A percentile compares a stretch with the other conserved stretches of the same genome.
Conservation (phyloP, 2,797 vertebrate species). For the Phoeniculus purpureus region DNA sequence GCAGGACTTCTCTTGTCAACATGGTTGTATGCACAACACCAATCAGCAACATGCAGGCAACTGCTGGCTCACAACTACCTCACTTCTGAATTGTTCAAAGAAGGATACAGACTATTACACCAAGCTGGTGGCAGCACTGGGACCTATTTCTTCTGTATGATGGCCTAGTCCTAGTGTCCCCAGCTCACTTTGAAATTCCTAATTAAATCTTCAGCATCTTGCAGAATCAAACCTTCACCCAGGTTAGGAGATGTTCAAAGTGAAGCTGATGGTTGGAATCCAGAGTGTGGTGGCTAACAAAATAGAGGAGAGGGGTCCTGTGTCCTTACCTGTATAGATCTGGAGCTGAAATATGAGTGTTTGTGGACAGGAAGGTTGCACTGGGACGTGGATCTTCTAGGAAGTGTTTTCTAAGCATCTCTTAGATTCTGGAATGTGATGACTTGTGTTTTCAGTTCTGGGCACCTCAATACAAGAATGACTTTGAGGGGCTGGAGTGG, state of each 20-base stretch:
- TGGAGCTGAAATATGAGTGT: neutral
- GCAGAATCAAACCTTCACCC: neutral
- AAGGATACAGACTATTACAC: neutral
- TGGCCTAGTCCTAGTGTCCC: neutral
- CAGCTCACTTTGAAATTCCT: neutral
- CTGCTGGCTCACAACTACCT: neutral
- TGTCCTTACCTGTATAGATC: neutral
- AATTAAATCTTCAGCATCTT: neutral
- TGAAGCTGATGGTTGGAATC: neutral
- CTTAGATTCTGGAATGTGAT: neutral
- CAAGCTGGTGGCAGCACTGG: neutral
- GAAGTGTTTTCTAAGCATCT: neutral
- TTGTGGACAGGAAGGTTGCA: neutral
- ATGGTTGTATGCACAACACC: neutral
- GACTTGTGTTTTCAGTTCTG: too few species aligned
- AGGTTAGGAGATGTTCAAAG: neutral
- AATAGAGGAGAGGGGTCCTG: too few species aligned
- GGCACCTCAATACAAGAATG: too few species aligned
- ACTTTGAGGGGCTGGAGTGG: too few species aligned
- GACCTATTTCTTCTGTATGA: neutral
- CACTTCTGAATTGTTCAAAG: neutral
- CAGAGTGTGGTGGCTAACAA: rapidly evolving
- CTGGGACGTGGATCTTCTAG: neutral
- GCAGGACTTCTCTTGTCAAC: neutral
- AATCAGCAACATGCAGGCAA: neutral